Evolutionary conservation across 2,113 vertebrate species (phyloP).

Genomic region (Otocyon megalotis): DNA sequence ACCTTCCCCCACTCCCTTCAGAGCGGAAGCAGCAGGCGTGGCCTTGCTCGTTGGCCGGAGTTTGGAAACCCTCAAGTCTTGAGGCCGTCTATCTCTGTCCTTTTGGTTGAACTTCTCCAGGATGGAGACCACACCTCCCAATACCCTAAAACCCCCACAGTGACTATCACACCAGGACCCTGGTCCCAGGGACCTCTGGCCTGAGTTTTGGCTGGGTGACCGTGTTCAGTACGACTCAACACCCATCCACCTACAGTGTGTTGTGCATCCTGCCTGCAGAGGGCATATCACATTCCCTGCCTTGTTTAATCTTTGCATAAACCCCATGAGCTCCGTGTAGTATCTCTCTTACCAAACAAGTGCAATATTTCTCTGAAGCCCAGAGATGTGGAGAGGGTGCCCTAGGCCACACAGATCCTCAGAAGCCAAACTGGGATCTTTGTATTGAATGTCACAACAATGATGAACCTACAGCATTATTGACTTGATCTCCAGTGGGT

Average conservation of each 20-base stretch:
- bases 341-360: neutral
- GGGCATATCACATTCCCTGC: neutral
- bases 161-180: neutral
- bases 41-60: neutral
- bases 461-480: fast-evolving
- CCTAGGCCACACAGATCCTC: neutral
- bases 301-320: neutral
- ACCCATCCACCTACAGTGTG: neutral
- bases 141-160: neutral
- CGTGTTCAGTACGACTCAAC: neutral
- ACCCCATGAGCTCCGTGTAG: neutral
- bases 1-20: fast-evolving
- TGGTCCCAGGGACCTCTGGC: neutral
- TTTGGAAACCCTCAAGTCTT: neutral
- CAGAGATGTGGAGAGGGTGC: neutral
- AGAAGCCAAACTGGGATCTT: neutral
- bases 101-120: neutral
- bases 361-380: neutral
- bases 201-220: neutral
- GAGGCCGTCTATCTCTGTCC: neutral
- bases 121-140: neutral
- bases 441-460: neutral
- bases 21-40: fast-evolving
- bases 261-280: neutral
- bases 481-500: neutral